Evolutionary conservation across 1,140 invertebrate species (phyloP), one percentile per base, ranked within the genome.

Genomic region (Drosophila nasuta): DNA sequence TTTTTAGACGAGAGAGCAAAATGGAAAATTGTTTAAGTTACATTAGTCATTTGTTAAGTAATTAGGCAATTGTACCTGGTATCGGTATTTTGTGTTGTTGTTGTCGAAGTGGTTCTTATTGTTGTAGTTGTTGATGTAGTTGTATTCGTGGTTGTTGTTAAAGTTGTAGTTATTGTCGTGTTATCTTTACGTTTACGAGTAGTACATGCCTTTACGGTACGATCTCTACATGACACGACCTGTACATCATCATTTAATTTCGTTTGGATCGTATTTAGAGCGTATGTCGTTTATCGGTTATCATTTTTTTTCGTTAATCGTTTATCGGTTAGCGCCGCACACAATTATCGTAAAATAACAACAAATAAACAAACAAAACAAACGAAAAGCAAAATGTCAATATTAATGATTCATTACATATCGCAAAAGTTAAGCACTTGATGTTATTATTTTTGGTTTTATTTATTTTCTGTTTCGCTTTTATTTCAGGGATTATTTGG

Each of bases 41-140:
- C 10, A 33, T 57, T 6, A 56, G 30, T 72, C 49, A 25, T 72
- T 72, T 69, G 35, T 77, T 75, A 68, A 82, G 75, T 74, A 77
- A 79, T 54, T 51, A 81, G 77, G 65, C 74, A 65, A 77, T 75
- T 85, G 72, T 89, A 89, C 85, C 85, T 89, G 85, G 85, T 89
- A 89, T 89, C 85, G 71, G 85, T 89, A 89, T 89, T 83, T 71
- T 74, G 85, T 89, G 85, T 89, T 89, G 86, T 86, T 89, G 85
- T 89, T 89, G 86, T 87, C 82, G 82, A 79, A 87, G 67, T 86
- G 85, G 74, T 80, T 51, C 80, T 83, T 79, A 63, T 75, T 58
- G 59, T 79, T 73, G 67, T 83, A 65, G 65, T 78, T 65, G 72
- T 83, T 68, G 77, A 74, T 73, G 67, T 83, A 62, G 65, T 78